Percentiles rank a stretch among this genome's conserved stretches.
Evolutionary conservation across 2,888 invertebrate species (phyloP).

Genomic region (Chironomus tentans): DNA sequence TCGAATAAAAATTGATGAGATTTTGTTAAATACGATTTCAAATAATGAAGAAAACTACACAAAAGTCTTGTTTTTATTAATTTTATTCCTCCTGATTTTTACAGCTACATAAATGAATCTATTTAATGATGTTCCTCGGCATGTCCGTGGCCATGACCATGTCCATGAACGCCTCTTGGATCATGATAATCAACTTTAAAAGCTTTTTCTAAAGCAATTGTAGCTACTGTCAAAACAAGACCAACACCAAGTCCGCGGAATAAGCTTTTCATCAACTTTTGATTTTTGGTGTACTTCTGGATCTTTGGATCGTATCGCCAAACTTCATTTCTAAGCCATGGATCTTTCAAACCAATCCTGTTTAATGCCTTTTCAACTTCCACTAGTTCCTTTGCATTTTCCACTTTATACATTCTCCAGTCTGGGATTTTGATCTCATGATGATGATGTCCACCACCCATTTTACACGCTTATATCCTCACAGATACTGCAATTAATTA

Average conservation of each 20-base stretch:
- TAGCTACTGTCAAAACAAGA: slow-evolving; percentile 48
- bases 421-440: slow-evolving; percentile 60
- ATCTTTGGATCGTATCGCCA: slow-evolving; percentile 64
- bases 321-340: slow-evolving; percentile 81
- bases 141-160: slow-evolving; percentile 43
- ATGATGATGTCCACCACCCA: slow-evolving; percentile 49
- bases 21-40: background rate
- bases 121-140: slow-evolving; percentile 37
- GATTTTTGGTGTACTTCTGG: slow-evolving; percentile 44
- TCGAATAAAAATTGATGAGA: background rate
- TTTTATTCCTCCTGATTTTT: background rate
- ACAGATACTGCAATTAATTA: background rate
- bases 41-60: background rate
- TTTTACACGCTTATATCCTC: background rate
- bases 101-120: background rate
- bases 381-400: slow-evolving; percentile 56
- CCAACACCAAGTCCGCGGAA: slow-evolving; percentile 60
- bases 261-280: slow-evolving; percentile 44
- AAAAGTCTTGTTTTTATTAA: background rate
- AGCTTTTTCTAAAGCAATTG: slow-evolving; percentile 44
- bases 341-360: slow-evolving; percentile 66
- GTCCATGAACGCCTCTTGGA: slow-evolving; percentile 34
- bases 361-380: slow-evolving; percentile 56
- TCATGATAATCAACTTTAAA: slow-evolving; percentile 35
- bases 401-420: slow-evolving; percentile 61